Evolutionary conservation across 2,113 vertebrate species (phyloP), one percentile per base, ranked within the genome.

Genomic region (Myiagra hebetior): DNA sequence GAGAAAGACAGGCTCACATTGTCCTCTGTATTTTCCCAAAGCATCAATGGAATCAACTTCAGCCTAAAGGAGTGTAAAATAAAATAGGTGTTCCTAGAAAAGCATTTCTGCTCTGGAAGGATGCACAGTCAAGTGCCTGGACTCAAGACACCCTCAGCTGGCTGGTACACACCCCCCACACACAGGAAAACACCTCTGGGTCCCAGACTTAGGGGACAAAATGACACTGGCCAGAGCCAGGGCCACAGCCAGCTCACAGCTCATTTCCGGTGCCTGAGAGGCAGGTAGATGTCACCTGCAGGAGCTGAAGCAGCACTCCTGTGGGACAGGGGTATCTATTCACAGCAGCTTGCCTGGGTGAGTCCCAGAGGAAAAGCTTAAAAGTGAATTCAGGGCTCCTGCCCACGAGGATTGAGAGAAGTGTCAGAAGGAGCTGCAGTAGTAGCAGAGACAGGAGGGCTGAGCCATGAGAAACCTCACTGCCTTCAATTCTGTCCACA

Each of bases 1-100:
- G 67, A 99, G 98, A 87, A 99, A 99, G 60, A 99, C 98, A 13
- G 99, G 99, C 95, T 99, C 97, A 57, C 99, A 99, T 85, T 97
- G 99, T 35, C 99, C 99, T 90, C 98, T 97, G 96, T 99, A 99
- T 80, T 97, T 98, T 94, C 99, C 98, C 47, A 99, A 96, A 89
- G 98, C 97, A 74, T 99, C 99, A 50, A 99, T 98, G 91, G 97
- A 97, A 83, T 99, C 99, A 80, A 98, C 99, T 94, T 99, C 99
- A 52, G 99, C 99, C 99, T 99, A 92, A 65, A 78, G n/a, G 46
- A 72, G 87, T 22, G 15, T 33, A 80, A 85, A 94, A 70, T 10
- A 69, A 47, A 87, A 7, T 11, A 70, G 8, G 16, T 62, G 46
- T 56, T 84, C 68, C 68, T 62, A 63, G 56, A 27, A 91, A 68